Conservation (phyloP, 1,140 invertebrate species). For the Philotrypesis tridentata region DNA sequence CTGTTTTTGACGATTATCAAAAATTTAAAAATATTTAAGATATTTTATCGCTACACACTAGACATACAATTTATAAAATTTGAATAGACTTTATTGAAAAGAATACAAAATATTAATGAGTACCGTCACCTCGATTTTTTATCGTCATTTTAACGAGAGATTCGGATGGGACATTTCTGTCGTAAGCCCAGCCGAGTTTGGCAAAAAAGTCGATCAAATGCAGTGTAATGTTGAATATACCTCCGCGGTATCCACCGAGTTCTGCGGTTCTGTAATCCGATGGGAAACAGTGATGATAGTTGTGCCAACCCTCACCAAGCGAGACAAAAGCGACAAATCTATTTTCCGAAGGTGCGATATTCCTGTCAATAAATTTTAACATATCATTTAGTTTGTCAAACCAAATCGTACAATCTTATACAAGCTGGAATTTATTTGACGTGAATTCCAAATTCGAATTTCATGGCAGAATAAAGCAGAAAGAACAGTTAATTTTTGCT, state of each 20-base stretch:
- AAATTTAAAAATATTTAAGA: no score
- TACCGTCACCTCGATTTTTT: conserved; percentile 38
- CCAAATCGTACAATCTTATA: no score
- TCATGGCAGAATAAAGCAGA: no score
- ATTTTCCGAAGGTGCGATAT: neutral
- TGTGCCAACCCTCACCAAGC: conserved; percentile 28
- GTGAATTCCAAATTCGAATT: no score
- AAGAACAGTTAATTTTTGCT: conserved; percentile 67
- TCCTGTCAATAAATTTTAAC: no score
- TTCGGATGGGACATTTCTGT: conserved; percentile 75
- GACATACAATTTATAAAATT: no score
- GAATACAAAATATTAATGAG: no score
- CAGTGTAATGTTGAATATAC: conserved; percentile 72
- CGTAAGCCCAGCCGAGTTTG: conserved; percentile 78
- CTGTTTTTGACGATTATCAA: no score
- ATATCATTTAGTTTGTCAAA: no score
- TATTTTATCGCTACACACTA: no score
- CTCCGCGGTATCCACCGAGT: conserved; percentile 67
- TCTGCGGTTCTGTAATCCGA: conserved; percentile 1
- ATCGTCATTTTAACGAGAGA: conserved; percentile 74
- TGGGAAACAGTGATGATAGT: conserved; percentile 33
- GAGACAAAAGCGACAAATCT: neutral
- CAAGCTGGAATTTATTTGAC: no score
- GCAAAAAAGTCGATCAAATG: conserved; percentile 74
- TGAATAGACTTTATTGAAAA: no score